Evolutionary conservation across 2,797 vertebrate genomes (phyloP).

Genomic region (Platalea minor): DNA sequence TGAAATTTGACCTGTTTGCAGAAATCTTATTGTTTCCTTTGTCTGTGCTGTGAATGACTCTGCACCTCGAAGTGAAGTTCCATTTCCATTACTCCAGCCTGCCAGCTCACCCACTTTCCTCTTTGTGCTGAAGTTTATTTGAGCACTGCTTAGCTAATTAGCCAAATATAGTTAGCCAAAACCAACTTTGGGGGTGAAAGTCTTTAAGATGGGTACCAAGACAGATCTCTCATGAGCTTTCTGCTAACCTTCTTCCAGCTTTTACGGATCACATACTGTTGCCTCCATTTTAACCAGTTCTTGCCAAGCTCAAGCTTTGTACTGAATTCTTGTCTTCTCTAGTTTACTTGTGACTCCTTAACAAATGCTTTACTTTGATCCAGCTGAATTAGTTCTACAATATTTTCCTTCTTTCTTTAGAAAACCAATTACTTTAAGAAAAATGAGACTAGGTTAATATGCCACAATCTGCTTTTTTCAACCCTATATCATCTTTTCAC

Average conservation of each 20-base stretch:
- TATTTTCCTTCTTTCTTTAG: background rate
- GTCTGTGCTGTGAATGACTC: background rate
- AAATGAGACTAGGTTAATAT: background rate
- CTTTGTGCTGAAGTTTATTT: background rate
- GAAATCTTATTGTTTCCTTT: background rate
- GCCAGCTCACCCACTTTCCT: background rate
- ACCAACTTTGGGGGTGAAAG: background rate
- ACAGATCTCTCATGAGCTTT: background rate
- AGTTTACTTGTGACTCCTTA: background rate
- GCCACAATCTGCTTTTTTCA: background rate
- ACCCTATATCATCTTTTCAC: background rate
- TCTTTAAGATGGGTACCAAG: background rate
- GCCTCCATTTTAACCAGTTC: background rate
- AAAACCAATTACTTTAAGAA: background rate
- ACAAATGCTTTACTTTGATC: background rate
- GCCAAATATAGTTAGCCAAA: background rate
- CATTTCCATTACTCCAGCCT: background rate
- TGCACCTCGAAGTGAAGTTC: background rate
- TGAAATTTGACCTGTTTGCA: background rate
- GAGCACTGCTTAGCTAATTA: background rate
- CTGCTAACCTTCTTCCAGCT: background rate
- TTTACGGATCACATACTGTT: background rate
- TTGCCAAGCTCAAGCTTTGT: background rate
- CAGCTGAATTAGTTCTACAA: background rate
- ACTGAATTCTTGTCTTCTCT: background rate